Conservation (phyloP, 2,797 vertebrate genomes). For the Molossus molossus region DNA sequence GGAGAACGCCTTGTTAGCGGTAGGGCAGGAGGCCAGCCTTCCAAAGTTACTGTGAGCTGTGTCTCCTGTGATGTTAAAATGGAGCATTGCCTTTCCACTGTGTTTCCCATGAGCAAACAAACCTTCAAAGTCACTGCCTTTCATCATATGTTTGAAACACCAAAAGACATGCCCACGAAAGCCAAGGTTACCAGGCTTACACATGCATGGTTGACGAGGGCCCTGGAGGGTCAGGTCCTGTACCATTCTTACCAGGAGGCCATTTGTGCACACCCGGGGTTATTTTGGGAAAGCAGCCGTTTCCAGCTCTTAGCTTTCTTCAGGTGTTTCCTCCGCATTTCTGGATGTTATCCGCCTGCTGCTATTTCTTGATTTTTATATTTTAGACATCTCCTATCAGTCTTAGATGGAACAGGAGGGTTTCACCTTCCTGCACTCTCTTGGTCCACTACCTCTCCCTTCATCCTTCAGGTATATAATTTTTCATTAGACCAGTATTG, state of each 20-base stretch:
- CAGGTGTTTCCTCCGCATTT: neutral
- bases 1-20: neutral
- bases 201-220: neutral
- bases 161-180: neutral
- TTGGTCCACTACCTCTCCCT: neutral
- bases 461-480: neutral
- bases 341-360: neutral
- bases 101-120: neutral
- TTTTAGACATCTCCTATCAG: neutral
- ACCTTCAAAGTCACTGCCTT: neutral
- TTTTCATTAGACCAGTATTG: neutral
- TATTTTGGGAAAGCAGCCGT: neutral
- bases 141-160: neutral
- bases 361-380: neutral
- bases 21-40: neutral
- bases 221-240: neutral
- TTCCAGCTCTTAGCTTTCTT: neutral
- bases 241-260: neutral
- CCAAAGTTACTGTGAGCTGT: neutral
- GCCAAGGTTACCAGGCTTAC: neutral
- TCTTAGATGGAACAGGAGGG: neutral
- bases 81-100: neutral
- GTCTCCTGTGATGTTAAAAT: neutral
- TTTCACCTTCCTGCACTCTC: neutral
- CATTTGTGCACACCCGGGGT: no score